Evolutionary conservation across 1,140 invertebrate species (phyloP).

Genomic region (Lasioglossum albipes): DNA sequence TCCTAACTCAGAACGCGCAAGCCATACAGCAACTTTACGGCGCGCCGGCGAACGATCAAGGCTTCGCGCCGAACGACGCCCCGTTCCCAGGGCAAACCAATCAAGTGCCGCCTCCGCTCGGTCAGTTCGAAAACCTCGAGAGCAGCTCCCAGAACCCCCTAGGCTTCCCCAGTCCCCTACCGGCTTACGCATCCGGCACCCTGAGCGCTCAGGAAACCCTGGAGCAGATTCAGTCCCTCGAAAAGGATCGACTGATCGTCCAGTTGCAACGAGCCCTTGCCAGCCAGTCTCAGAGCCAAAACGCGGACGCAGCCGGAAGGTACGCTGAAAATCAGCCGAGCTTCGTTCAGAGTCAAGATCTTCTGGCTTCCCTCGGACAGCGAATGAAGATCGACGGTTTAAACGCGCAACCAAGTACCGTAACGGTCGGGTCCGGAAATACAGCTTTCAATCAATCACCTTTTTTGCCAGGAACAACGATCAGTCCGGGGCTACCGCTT

Average conservation of each 20-base stretch:
- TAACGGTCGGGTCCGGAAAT: constrained; percentile 19
- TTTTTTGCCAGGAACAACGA: constrained; percentile 58
- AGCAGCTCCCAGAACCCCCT: constrained; percentile 38
- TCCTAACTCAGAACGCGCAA: constrained; percentile 74
- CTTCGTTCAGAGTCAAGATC: constrained; percentile 59
- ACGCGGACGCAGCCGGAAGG: constrained; percentile 51
- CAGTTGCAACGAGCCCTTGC: constrained; percentile 71
- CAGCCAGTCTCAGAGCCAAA: constrained; percentile 49
- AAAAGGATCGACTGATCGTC: constrained; percentile 73
- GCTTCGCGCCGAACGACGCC: constrained; percentile 69
- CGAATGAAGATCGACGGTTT: constrained; percentile 42
- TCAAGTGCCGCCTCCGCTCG: constrained; percentile 54
- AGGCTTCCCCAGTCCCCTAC: constrained; percentile 57
- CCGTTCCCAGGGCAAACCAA: constrained; percentile 53
- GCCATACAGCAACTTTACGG: constrained; percentile 75
- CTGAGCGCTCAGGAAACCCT: constrained; percentile 68
- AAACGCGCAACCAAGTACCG: constrained; percentile 27
- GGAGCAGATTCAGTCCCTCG: constrained; percentile 70
- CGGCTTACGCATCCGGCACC: constrained; percentile 72
- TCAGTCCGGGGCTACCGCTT: constrained; percentile 47
- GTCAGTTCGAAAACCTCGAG: constrained; percentile 50
- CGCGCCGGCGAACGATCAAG: constrained; percentile 65
- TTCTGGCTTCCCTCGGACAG: constrained; percentile 55
- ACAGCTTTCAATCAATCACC: constrained; percentile 57
- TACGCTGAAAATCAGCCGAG: constrained; percentile 65